phyloP scores from a whole-genome alignment of 1,140 invertebrate genomes.

The Manduca sexta region DNA sequence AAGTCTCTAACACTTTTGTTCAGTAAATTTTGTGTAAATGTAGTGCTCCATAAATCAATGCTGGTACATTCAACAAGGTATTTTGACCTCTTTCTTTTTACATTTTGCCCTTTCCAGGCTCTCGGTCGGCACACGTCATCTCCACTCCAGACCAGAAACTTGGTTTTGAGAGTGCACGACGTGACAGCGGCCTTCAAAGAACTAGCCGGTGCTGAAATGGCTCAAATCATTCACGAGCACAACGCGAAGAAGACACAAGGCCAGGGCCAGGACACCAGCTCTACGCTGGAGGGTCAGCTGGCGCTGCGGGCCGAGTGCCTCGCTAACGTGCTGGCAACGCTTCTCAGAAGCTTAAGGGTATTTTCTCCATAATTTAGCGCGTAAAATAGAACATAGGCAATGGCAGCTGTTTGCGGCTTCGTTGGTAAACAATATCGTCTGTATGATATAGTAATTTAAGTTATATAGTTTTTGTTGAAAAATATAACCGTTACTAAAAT shows the following conservation, averaged over 20 bases:
- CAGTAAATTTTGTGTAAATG: too few relatives aligned
- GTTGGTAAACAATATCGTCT: too few relatives aligned
- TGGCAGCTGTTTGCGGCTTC: too few relatives aligned
- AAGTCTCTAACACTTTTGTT: too few relatives aligned
- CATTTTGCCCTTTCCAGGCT: constrained; percentile 74
- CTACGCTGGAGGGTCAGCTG: constrained; percentile 76
- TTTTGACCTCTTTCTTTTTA: too few relatives aligned
- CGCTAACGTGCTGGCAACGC: constrained; percentile 85
- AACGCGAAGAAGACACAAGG: constrained; percentile 51
- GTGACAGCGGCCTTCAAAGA: constrained; percentile 85
- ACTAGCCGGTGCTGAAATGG: constrained; percentile 77
- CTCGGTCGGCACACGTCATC: constrained; percentile 83
- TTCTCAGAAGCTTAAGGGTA: constrained; percentile 86
- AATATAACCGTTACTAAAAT: constrained; percentile 61
- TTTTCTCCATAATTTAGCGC: constrained; percentile 81
- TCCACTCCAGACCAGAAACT: constrained; percentile 83
- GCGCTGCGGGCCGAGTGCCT: constrained; percentile 85
- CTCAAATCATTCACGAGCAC: constrained; percentile 66
- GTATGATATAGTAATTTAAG: too few relatives aligned
- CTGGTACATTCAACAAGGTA: too few relatives aligned
- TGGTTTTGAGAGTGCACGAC: constrained; percentile 86
- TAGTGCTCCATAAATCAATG: too few relatives aligned
- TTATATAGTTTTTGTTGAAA: constrained; percentile 26
- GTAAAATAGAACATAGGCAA: background rate
- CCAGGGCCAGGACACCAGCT: constrained; percentile 53